A percentile compares a stretch with the other conserved stretches of the same genome.
Evolutionary conservation across 2,888 invertebrate species (phyloP).

Genomic region (Siphlonurus alternatus): DNA sequence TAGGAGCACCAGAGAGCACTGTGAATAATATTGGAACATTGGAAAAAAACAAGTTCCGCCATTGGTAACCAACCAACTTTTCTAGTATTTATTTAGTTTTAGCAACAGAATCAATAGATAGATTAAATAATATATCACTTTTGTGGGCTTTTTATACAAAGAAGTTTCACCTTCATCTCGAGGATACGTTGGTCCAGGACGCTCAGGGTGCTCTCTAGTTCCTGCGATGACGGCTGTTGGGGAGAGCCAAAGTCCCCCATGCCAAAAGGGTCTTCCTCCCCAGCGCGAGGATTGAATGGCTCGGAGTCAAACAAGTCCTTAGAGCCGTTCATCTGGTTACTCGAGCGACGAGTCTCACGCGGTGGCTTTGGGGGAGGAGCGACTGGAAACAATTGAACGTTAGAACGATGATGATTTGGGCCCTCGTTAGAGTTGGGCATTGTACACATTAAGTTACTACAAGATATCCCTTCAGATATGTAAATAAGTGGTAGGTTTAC

Average conservation of each 20-base stretch:
- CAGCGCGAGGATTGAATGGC: slow-evolving; percentile 41
- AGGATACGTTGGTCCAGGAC: slow-evolving; percentile 63
- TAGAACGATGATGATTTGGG: too few species aligned
- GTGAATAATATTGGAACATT: too few species aligned
- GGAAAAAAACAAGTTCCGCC: too few species aligned
- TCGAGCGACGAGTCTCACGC: slow-evolving; percentile 29
- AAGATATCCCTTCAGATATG: too few species aligned
- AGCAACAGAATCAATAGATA: too few species aligned
- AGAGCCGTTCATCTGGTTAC: slow-evolving; percentile 22
- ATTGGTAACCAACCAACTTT: too few species aligned
- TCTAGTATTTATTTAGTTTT: too few species aligned
- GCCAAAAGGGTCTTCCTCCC: slow-evolving; percentile 56
- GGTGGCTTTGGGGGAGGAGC: slow-evolving; percentile 75
- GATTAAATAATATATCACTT: too few species aligned
- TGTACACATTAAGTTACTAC: slow-evolving; percentile 4
- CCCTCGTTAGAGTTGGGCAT: too few species aligned
- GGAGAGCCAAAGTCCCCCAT: slow-evolving; percentile 49
- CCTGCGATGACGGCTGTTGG: slow-evolving; percentile 30
- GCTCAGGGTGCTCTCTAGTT: slow-evolving; percentile 57
- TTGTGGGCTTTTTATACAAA: too few species aligned
- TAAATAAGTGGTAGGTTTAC: too few species aligned
- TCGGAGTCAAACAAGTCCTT: slow-evolving; percentile 68
- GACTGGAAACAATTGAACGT: slow-evolving; percentile 41
- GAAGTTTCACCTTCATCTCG: slow-evolving; percentile 85
- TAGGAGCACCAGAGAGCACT: too few species aligned